Percentiles rank a stretch among this genome's conserved stretches.
Conservation (phyloP, 2,888 invertebrate species). For the Macrophya alboannulata region DNA sequence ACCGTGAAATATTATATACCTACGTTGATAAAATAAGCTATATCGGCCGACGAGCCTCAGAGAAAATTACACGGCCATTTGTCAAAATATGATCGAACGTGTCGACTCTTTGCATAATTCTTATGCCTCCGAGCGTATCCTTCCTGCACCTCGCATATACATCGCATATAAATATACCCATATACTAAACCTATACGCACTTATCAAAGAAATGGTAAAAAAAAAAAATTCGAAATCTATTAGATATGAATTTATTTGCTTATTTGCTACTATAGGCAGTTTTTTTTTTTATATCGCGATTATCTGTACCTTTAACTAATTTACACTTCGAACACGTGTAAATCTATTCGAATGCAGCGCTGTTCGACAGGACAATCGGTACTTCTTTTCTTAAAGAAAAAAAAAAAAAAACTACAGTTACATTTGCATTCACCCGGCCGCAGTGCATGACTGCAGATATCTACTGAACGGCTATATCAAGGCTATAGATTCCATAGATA, state of each 20-base stretch:
- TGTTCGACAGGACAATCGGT: neutral
- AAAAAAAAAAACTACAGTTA: neutral
- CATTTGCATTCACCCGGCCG: neutral
- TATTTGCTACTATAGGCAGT: neutral
- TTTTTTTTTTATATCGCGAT: neutral
- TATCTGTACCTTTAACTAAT: neutral
- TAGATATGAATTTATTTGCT: neutral
- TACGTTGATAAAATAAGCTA: slow-evolving; percentile 33
- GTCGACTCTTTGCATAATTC: slow-evolving; percentile 42
- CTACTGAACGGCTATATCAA: neutral
- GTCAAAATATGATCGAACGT: slow-evolving; percentile 44
- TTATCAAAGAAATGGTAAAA: neutral
- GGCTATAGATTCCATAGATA: neutral
- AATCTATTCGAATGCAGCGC: neutral
- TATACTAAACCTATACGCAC: no score
- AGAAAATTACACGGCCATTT: slow-evolving; percentile 49
- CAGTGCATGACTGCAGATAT: neutral
- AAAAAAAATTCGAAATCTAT: neutral
- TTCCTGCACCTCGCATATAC: neutral
- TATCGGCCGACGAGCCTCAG: neutral
- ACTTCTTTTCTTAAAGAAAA: neutral
- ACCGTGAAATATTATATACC: slow-evolving; percentile 41
- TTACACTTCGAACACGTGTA: neutral
- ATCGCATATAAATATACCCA: neutral
- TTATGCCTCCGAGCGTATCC: slow-evolving; percentile 29